Evolutionary conservation across 2,888 invertebrate genomes (phyloP), one percentile per base, ranked within the genome.

Genomic region (Serripes groenlandicus): DNA sequence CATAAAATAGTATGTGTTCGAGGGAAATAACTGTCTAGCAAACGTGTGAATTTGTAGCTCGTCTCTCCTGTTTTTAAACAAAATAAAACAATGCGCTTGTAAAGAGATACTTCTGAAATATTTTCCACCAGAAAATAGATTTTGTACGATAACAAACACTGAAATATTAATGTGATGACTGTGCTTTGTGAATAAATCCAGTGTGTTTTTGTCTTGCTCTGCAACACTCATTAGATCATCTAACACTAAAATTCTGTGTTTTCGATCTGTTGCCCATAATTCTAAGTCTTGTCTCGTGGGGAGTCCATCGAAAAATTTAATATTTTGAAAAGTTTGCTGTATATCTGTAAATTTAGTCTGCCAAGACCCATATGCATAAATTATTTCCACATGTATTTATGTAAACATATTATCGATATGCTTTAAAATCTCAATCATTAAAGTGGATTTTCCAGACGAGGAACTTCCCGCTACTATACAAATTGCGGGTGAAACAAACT

Each of bases 41-140:
- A 88, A 73, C 26, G 81, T 83, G 73, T 82, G 71, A 49, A 88
- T 83, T 37, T 88, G 86, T 37, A 76, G 35, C 54, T 77, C 62
- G 73, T 83, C 83, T 35, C 79, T 54, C 26, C 69, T 72, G 66
- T 81, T 83, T 18, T 72, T 78, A 52, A 85, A 83, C 30, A 85
- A 52, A 23, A 85, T 62, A 42, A 85, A 83, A 72, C 83, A 88
- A 76, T 87, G 85, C 54, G 78, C 78, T 49, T 87, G 83, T 72
- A 88, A 69, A 75, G 72, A 78, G 4, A 83, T 75, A 1, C 83
- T 85, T 15, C 86, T 71, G 73, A 86, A 85, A 18, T 74, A 78
- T 79, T 87, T 87, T 26, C 80, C 79, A 52, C 78, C 73, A 26
- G 75, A 35, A 81, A 85, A 88, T 28, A 88, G 26, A 69, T 83